Conservation (phyloP, 2,888 invertebrate genomes). For the Orthosia incerta region DNA sequence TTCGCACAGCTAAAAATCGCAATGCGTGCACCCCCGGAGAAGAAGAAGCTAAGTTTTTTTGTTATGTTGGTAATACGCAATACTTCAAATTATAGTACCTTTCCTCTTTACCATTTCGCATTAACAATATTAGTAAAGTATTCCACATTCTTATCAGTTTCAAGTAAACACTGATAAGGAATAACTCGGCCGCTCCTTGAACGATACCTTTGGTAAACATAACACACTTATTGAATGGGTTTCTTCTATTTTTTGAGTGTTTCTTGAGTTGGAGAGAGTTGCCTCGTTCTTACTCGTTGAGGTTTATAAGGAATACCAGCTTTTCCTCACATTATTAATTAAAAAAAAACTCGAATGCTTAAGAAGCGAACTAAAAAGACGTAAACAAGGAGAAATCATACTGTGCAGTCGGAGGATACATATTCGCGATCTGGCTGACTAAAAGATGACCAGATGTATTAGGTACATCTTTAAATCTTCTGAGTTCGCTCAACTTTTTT, state of each 20-base stretch:
- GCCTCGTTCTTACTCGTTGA: no score
- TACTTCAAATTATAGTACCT: background rate
- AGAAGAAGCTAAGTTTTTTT: no score
- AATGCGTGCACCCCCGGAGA: no score
- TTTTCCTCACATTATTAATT: background rate
- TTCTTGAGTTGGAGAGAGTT: background rate
- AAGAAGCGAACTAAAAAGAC: no score
- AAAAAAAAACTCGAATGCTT: no score
- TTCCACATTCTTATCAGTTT: conserved; percentile 37
- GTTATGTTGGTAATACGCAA: background rate
- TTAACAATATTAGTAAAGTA: conserved; percentile 13
- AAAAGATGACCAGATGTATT: no score
- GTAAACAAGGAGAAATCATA: no score
- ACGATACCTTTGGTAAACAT: conserved; percentile 42
- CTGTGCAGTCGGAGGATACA: no score
- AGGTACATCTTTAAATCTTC: no score
- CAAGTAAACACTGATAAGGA: conserved; percentile 50
- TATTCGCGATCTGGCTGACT: no score
- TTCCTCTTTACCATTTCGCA: background rate
- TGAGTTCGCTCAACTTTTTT: no score
- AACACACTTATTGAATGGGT: conserved; percentile 18
- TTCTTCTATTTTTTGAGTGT: background rate
- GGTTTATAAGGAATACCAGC: background rate
- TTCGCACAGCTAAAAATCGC: no score
- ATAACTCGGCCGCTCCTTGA: conserved; percentile 40